A percentile compares a stretch with the other conserved stretches of the same genome.
Conservation (phyloP, 2,797 vertebrate genomes). For the Anabacerthia variegaticeps region DNA sequence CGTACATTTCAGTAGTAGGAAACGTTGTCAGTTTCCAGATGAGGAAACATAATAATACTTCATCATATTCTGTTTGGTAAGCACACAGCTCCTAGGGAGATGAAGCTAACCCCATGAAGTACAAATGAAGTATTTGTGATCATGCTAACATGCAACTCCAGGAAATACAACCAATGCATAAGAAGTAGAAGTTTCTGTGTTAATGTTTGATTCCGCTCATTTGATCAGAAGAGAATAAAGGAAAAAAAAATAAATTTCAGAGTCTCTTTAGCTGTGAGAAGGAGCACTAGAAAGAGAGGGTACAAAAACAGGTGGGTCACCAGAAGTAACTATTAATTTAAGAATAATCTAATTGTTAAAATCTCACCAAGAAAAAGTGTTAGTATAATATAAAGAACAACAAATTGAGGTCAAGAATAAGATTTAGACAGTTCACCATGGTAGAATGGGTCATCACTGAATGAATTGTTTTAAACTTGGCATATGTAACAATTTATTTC, state of each 20-base stretch:
- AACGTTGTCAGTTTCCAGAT: slow-evolving; percentile 37
- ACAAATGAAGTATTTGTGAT: slow-evolving; percentile 5
- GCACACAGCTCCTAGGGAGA: slow-evolving; percentile 4
- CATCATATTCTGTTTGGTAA: not conserved
- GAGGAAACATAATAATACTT: slow-evolving; percentile 18
- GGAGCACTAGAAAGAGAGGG: not conserved
- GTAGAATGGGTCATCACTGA: not conserved
- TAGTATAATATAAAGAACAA: not conserved
- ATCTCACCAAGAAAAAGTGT: not conserved
- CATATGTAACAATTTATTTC: not conserved
- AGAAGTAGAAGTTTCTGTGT: not conserved
- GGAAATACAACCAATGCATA: not conserved
- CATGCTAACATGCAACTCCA: not conserved
- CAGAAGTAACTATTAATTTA: not conserved
- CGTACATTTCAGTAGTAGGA: not conserved
- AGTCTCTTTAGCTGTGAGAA: not conserved
- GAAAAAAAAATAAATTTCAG: not conserved
- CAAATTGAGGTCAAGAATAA: not conserved
- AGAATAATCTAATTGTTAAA: not conserved
- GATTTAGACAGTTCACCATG: not conserved
- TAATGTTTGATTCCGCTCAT: not conserved
- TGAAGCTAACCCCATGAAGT: not conserved
- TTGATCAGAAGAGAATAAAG: not conserved
- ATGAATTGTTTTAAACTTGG: not conserved
- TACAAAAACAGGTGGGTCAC: not conserved